These are phyloP conservation scores for Drosophila mayri DNA, from an alignment of 1,140 invertebrate species.

Conservation along the genomic window DNA sequence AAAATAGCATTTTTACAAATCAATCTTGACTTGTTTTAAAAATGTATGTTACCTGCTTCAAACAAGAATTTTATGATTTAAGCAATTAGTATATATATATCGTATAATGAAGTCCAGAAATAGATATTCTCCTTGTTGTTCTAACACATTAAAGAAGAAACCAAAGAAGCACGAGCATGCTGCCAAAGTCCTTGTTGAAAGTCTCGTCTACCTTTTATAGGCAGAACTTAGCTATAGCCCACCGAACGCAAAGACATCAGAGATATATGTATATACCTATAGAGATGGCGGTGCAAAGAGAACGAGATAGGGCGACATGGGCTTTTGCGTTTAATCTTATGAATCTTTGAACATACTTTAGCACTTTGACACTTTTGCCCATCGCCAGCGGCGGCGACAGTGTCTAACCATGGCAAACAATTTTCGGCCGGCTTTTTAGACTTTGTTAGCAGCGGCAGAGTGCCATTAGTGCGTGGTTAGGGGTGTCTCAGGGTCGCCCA, in stretches of 20 bases:
- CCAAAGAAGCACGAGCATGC: not conserved
- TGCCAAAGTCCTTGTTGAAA: not conserved
- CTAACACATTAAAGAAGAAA: not conserved
- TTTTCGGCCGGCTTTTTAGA: slow-evolving; percentile 60
- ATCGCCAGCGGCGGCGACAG: slow-evolving; percentile 42
- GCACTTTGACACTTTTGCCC: slow-evolving; percentile 74
- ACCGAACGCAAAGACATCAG: slow-evolving; percentile 15
- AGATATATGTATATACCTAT: not conserved
- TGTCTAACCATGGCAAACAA: slow-evolving; percentile 36
- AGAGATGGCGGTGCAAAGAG: not conserved
- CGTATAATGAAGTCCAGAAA: not conserved
- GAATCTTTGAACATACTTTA: slow-evolving; percentile 82
- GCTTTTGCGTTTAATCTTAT: slow-evolving; percentile 67
- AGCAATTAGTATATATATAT: too few relatives aligned
- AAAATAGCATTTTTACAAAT: too few relatives aligned
- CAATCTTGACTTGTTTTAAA: too few relatives aligned
- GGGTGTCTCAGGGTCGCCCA: slow-evolving; percentile 3
- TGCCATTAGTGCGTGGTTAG: slow-evolving; percentile 55
- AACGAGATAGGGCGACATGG: slow-evolving; percentile 17
- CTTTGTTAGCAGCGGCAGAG: slow-evolving; percentile 44
- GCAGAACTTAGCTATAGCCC: not conserved
- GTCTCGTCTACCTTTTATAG: not conserved
- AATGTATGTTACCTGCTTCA: not conserved
- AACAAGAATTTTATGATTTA: not conserved
- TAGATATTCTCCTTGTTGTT: not conserved